These are phyloP conservation scores for Xiphorhynchus erythropygius DNA, from an alignment of 2,797 vertebrate genomes.

Conservation along the genomic window DNA sequence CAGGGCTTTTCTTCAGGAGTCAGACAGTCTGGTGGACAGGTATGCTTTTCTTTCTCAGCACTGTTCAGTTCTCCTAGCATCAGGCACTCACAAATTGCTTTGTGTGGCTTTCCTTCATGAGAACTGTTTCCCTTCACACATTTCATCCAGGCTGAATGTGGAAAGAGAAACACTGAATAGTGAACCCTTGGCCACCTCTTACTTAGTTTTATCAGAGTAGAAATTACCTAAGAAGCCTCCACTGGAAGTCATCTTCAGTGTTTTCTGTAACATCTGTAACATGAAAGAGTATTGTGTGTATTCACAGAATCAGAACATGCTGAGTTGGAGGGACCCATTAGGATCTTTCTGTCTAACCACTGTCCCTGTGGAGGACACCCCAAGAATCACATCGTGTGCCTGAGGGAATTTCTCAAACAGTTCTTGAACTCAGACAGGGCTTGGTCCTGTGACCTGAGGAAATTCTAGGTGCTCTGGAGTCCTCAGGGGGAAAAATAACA, in stretches of 20 bases:
- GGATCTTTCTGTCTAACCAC: neutral
- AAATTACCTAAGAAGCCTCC: neutral
- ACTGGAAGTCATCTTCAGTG: neutral
- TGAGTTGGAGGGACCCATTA: neutral
- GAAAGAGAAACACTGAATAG: neutral
- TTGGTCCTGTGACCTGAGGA: neutral
- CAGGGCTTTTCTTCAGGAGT: constrained; percentile 43
- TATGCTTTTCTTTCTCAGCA: neutral
- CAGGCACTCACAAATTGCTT: neutral
- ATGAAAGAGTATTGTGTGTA: neutral
- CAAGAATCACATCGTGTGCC: neutral
- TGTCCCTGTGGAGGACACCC: neutral
- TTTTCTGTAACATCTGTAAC: neutral
- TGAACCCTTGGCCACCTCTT: neutral
- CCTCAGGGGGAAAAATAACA: neutral
- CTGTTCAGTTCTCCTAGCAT: neutral
- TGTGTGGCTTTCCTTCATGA: neutral
- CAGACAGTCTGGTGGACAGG: constrained; percentile 47
- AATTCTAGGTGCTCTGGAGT: neutral
- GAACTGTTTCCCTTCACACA: neutral
- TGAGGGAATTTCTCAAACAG: neutral
- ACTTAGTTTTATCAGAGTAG: neutral
- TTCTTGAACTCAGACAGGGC: neutral
- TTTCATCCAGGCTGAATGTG: neutral
- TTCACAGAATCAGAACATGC: neutral